Percentiles rank a stretch among this genome's conserved stretches.
phyloP scores from a whole-genome alignment of 2,797 vertebrate genomes.

The Anguilla pacifica region DNA sequence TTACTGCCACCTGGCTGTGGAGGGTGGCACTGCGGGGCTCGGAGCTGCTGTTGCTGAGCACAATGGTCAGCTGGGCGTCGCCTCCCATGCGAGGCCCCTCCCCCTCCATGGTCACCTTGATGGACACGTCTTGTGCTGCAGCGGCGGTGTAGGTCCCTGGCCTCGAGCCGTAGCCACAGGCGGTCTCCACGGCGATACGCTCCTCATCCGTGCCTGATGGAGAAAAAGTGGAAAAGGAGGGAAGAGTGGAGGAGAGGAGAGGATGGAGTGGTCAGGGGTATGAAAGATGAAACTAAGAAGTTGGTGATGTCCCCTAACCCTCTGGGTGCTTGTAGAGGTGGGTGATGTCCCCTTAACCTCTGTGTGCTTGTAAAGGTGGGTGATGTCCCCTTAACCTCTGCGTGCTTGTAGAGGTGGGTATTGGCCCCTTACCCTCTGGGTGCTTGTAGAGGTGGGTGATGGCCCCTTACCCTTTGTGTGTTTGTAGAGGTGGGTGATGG shows the following conservation, averaged over 20 bases:
- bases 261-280: background rate
- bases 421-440: background rate
- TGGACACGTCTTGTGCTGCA: conserved; percentile 71
- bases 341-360: background rate
- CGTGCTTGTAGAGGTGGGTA: background rate
- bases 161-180: conserved; percentile 83
- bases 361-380: background rate
- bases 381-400: background rate
- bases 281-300: too few relatives aligned
- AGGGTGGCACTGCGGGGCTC: conserved; percentile 76
- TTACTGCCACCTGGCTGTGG: conserved; percentile 83
- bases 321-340: too few relatives aligned
- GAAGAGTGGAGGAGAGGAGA: background rate
- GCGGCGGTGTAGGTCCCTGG: conserved; percentile 73
- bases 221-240: conserved; percentile 7
- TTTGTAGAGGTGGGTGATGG: conserved; percentile 84
- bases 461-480: conserved; percentile 78
- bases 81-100: conserved; percentile 76
- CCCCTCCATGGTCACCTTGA: conserved; percentile 78
- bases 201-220: conserved; percentile 81
- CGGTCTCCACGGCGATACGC: conserved; percentile 85
- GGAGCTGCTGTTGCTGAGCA: conserved; percentile 77
- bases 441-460: background rate
- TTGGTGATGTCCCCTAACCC: background rate
- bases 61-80: conserved; percentile 76